phyloP scores from a whole-genome alignment of 53 echinoderm and acorn worm genomes.

The Apostichopus leukothele region DNA sequence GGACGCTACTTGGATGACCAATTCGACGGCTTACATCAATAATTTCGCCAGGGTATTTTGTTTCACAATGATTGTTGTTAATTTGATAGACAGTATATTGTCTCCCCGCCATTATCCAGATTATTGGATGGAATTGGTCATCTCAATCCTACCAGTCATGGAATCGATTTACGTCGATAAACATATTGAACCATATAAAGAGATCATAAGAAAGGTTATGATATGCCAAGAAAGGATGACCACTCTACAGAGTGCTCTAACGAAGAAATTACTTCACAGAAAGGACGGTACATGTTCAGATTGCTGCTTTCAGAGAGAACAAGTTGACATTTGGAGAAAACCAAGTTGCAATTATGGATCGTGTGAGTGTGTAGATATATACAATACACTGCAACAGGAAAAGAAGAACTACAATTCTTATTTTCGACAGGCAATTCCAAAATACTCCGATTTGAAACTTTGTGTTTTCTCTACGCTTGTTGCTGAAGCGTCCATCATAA shows the following conservation, averaged over 20 bases:
- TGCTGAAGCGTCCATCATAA: slow-evolving; percentile 26
- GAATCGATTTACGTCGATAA: slow-evolving; percentile 62
- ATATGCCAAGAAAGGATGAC: slow-evolving; percentile 10
- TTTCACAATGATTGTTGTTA: slow-evolving; percentile 40
- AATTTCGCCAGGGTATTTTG: slow-evolving; percentile 54
- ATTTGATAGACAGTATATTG: slow-evolving; percentile 48
- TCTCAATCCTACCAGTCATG: slow-evolving; percentile 57
- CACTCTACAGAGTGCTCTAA: not conserved
- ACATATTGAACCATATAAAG: slow-evolving; percentile 49
- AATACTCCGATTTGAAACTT: slow-evolving; percentile 62
- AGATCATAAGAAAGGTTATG: slow-evolving; percentile 44
- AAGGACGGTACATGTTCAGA: not conserved
- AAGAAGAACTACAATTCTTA: not conserved
- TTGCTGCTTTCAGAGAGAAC: not conserved
- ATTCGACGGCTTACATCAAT: slow-evolving; percentile 61
- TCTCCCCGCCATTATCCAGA: slow-evolving; percentile 47
- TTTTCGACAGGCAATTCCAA: slow-evolving; percentile 31
- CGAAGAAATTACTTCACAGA: not conserved
- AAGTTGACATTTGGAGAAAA: not conserved
- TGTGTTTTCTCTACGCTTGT: slow-evolving; percentile 55
- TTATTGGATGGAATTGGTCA: slow-evolving; percentile 51
- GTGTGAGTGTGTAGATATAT: not conserved
- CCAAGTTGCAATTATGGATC: not conserved
- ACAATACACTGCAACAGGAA: not conserved
- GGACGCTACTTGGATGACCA: slow-evolving; percentile 67